phyloP scores from a whole-genome alignment of 1,140 invertebrate genomes.

The Drosophila mauritiana region DNA sequence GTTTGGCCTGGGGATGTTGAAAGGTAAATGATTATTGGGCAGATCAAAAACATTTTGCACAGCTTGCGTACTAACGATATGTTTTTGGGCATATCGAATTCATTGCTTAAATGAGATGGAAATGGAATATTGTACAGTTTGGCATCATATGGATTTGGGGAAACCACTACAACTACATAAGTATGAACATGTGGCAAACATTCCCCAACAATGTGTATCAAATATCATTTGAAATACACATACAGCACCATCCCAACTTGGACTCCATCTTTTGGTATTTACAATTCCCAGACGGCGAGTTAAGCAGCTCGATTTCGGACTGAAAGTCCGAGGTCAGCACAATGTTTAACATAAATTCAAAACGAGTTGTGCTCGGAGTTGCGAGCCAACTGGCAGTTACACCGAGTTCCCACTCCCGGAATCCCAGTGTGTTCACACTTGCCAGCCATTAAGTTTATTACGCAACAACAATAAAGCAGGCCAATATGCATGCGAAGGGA shows the following conservation, averaged over 20 bases:
- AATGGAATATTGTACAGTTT: too few species aligned
- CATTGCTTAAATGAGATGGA: too few species aligned
- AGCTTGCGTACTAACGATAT: too few species aligned
- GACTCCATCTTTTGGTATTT: slow-evolving; percentile 51
- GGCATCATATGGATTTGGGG: not conserved
- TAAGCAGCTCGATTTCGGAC: slow-evolving; percentile 58
- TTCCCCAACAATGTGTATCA: not conserved
- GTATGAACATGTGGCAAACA: not conserved
- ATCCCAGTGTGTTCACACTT: slow-evolving; percentile 71
- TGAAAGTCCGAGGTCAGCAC: slow-evolving; percentile 53
- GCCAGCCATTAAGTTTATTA: slow-evolving; percentile 81
- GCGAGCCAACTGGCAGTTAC: slow-evolving; percentile 6
- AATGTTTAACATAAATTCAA: slow-evolving; percentile 77
- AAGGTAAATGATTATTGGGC: not conserved
- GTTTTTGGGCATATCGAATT: not conserved
- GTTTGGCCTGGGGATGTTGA: not conserved
- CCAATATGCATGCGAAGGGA: slow-evolving; percentile 54
- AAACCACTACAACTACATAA: not conserved
- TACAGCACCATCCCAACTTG: not conserved
- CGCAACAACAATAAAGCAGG: slow-evolving; percentile 80
- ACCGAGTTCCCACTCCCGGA: slow-evolving; percentile 10
- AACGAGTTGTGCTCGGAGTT: slow-evolving; percentile 31
- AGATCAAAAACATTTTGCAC: not conserved
- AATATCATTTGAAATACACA: not conserved
- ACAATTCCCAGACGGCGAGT: slow-evolving; percentile 63